Conservation (phyloP, 2,888 invertebrate species). For the Troides aeacus region DNA sequence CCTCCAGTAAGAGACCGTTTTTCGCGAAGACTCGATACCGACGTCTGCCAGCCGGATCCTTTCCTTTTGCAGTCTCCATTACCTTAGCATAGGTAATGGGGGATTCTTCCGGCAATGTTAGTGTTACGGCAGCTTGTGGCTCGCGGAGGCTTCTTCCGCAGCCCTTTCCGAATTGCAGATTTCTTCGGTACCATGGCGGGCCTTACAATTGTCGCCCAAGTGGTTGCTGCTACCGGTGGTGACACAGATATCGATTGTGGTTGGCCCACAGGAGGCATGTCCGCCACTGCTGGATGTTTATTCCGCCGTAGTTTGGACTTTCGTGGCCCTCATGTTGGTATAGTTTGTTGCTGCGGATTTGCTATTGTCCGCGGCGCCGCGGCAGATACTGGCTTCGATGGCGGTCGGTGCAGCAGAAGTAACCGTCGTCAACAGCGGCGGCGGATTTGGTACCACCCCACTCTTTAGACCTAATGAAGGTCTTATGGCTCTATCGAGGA, state of each 20-base stretch:
- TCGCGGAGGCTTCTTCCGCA: not conserved
- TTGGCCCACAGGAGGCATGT: not conserved
- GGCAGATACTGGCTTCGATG: too few relatives aligned
- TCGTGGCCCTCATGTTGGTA: not conserved
- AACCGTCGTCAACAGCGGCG: not conserved
- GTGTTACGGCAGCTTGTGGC: not conserved
- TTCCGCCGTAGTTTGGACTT: not conserved
- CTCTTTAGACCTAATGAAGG: not conserved
- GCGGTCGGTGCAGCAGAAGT: not conserved
- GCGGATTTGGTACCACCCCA: not conserved
- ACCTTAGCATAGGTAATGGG: too few relatives aligned
- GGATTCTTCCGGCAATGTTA: not conserved
- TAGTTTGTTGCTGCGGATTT: too few relatives aligned
- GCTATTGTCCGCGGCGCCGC: not conserved
- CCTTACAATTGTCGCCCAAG: not conserved
- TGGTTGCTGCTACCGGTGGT: not conserved
- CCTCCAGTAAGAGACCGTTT: not conserved
- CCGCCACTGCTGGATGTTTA: not conserved
- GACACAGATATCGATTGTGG: not conserved
- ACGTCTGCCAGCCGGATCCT: not conserved
- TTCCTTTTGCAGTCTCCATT: not conserved
- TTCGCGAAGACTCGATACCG: not conserved
- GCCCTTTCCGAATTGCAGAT: not conserved
- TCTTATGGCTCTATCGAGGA: not conserved
- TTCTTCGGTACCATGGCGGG: not conserved